These are phyloP conservation scores for zebrafish (Danio rerio) DNA, from an alignment of 2,113 vertebrate genomes.

Conservation along the genomic window DNA sequence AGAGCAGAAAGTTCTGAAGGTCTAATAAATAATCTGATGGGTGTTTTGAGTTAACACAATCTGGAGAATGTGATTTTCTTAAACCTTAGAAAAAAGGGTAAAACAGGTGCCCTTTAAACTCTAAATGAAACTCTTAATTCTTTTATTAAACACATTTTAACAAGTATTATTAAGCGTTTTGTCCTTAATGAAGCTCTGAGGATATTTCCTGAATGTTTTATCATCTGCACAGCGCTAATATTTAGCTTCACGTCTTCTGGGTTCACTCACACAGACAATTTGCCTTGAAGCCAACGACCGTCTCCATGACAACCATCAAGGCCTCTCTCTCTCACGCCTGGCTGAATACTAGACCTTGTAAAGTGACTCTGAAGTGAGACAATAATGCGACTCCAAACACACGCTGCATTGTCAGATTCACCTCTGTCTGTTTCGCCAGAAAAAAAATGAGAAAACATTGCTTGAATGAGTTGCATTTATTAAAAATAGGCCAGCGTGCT, in stretches of 20 bases:
- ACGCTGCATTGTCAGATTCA: neutral
- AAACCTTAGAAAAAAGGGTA: no score
- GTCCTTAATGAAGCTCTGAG: no score
- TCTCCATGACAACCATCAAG: constrained; percentile 53
- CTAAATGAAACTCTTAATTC: no score
- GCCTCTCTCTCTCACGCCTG: constrained; percentile 36
- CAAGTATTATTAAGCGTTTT: no score
- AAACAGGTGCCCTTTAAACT: no score
- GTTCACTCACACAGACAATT: constrained; percentile 6
- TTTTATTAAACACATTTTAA: no score
- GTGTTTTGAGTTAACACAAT: no score
- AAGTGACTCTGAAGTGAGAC: neutral
- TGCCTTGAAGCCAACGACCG: constrained; percentile 31
- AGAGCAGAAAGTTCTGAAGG: no score
- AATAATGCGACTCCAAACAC: neutral
- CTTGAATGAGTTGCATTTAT: neutral
- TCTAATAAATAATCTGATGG: no score
- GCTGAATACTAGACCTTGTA: constrained; percentile 18
- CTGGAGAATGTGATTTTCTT: no score
- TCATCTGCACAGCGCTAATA: neutral
- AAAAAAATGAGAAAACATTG: neutral
- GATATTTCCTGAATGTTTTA: no score
- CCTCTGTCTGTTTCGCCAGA: neutral
- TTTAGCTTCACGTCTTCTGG: neutral
- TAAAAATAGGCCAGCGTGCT: constrained; percentile 25